Evolutionary conservation across 2,113 vertebrate species (phyloP).

Genomic region (Astatoreochromis straeleni): DNA sequence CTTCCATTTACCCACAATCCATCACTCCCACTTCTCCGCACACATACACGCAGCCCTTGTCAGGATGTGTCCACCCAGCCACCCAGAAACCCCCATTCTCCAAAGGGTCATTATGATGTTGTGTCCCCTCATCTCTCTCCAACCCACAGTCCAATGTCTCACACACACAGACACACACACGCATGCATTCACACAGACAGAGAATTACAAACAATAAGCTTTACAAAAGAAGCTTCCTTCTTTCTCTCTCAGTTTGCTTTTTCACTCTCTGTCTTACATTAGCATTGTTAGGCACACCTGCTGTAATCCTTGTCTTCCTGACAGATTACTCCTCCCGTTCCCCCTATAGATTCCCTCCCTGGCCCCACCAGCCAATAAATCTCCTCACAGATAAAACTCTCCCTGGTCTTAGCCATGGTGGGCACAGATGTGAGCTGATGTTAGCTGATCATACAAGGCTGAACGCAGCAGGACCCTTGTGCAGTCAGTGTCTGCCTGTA

Average conservation of each 20-base stretch:
- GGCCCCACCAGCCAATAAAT: slow-evolving; percentile 52
- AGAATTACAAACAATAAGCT: not conserved
- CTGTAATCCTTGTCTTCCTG: slow-evolving; percentile 60
- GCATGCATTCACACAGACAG: not conserved
- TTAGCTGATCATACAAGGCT: slow-evolving; percentile 17
- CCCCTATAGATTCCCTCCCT: slow-evolving; percentile 47
- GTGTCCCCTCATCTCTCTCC: not conserved
- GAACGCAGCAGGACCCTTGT: not conserved
- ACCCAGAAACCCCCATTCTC: slow-evolving; percentile 12
- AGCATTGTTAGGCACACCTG: slow-evolving; percentile 63
- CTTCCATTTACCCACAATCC: slow-evolving; percentile 35
- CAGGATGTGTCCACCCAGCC: not conserved
- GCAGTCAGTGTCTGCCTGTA: not conserved
- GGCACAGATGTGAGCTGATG: slow-evolving; percentile 12
- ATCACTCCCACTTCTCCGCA: slow-evolving; percentile 39
- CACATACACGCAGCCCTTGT: not conserved
- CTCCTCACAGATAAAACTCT: slow-evolving; percentile 48
- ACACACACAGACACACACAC: not conserved
- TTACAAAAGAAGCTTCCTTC: not conserved
- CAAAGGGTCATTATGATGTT: slow-evolving; percentile 30
- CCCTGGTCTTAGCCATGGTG: not conserved
- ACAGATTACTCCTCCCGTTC: slow-evolving; percentile 52
- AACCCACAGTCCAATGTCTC: not conserved
- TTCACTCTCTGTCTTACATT: slow-evolving; percentile 18
- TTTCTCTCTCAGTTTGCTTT: not conserved